Evolutionary conservation across 1,140 invertebrate species (phyloP).

Genomic region (Agraylea sexmaculata): DNA sequence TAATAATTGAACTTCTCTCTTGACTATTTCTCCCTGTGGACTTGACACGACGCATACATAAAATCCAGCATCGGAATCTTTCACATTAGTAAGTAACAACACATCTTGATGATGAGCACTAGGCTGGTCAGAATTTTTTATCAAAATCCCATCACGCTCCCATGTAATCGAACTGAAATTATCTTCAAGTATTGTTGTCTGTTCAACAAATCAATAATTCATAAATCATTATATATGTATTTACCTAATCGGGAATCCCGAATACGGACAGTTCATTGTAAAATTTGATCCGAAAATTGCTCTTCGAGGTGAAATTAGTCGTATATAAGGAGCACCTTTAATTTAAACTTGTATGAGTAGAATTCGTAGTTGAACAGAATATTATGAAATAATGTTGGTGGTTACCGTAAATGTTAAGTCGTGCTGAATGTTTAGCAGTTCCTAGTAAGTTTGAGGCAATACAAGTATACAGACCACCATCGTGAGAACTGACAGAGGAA

Average conservation of each 20-base stretch:
- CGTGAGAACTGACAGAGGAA: conserved; percentile 50
- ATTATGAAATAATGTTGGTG: conserved; percentile 7
- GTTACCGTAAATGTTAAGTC: conserved; percentile 54
- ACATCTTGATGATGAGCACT: conserved; percentile 37
- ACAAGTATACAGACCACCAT: conserved; percentile 63
- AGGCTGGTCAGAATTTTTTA: conserved; percentile 7
- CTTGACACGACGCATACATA: conserved; percentile 66
- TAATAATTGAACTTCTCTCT: conserved; percentile 48
- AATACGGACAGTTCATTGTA: conserved; percentile 54
- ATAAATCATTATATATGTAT: conserved; percentile 50
- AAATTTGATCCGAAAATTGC: conserved; percentile 55
- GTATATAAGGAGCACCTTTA: conserved; percentile 53
- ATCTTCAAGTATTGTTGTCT: conserved; percentile 3
- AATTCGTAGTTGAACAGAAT: conserved; percentile 1
- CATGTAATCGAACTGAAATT: conserved; percentile 6
- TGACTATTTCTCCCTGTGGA: conserved; percentile 53
- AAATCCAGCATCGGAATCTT: conserved; percentile 46
- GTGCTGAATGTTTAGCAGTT: conserved; percentile 50
- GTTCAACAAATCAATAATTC: conserved; percentile 4
- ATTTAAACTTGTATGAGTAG: conserved; percentile 18
- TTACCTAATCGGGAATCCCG: conserved; percentile 55
- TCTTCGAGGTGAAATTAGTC: conserved; percentile 53
- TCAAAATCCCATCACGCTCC: conserved; percentile 13
- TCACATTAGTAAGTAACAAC: conserved; percentile 56
- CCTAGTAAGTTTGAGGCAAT: conserved; percentile 43